These are phyloP conservation scores for Drosophila ezoana DNA, from an alignment of 2,888 invertebrate species.

Conservation along the genomic window DNA sequence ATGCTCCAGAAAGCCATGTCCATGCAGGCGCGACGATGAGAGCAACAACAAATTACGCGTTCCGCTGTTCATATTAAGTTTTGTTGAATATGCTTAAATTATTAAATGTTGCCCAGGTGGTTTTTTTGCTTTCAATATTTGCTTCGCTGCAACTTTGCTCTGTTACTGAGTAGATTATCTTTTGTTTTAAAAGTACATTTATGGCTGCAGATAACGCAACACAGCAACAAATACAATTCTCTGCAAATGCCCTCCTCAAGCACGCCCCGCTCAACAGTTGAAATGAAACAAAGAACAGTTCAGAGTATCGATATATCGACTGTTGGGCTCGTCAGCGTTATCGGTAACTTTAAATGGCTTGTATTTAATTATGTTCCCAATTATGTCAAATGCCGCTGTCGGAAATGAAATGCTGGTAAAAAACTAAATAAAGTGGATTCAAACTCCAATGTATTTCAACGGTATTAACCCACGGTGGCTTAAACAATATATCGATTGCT, in stretches of 20 bases:
- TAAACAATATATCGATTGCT: no score
- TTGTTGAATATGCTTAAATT: background rate
- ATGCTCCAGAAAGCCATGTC: conserved; percentile 88
- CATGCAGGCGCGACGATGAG: conserved; percentile 90
- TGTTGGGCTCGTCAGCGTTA: background rate
- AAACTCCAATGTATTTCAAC: no score
- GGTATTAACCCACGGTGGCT: no score
- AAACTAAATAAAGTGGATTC: background rate
- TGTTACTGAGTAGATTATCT: background rate
- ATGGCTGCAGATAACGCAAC: background rate
- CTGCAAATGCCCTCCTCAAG: background rate
- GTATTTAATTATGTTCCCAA: background rate
- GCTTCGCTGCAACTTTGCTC: background rate
- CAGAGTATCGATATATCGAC: background rate
- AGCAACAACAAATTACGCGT: conserved; percentile 86
- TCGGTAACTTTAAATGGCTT: background rate
- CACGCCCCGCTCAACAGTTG: background rate
- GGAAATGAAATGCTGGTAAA: background rate
- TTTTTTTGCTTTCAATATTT: background rate
- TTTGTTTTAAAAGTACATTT: background rate
- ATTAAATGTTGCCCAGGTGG: no score
- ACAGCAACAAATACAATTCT: background rate
- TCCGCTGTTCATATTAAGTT: conserved; percentile 22
- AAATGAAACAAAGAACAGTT: background rate
- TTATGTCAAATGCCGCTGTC: background rate